phyloP scores from a whole-genome alignment of 2,113 vertebrate species.

The Garra rufa region DNA sequence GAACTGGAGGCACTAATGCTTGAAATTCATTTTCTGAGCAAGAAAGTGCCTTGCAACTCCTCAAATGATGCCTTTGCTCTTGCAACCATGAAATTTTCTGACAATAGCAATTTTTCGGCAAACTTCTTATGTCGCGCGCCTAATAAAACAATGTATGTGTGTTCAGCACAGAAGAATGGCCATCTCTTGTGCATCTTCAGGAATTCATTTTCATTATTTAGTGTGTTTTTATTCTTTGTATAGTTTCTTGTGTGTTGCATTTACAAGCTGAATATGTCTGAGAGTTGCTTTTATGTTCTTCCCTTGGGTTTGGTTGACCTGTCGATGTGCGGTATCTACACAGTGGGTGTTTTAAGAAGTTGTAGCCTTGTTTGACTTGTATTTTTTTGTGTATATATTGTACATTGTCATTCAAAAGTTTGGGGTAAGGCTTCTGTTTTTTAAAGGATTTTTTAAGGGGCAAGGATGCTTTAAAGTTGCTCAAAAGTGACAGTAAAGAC shows the following conservation, averaged over 20 bases:
- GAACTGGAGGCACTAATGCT: slow-evolving; percentile 66
- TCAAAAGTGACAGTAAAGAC: not conserved
- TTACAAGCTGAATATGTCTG: not conserved
- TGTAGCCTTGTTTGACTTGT: not conserved
- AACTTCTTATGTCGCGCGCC: slow-evolving; percentile 9
- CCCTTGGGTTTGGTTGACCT: not conserved
- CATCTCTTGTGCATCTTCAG: not conserved
- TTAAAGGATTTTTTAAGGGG: no score
- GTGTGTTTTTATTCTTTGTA: not conserved
- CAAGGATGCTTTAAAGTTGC: not conserved
- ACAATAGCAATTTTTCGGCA: slow-evolving; percentile 44
- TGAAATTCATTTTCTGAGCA: slow-evolving; percentile 71
- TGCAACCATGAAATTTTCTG: slow-evolving; percentile 51
- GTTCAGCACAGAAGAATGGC: not conserved
- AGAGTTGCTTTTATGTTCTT: not conserved
- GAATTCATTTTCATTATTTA: not conserved
- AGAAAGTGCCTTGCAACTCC: slow-evolving; percentile 5
- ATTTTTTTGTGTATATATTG: not conserved
- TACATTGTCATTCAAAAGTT: not conserved
- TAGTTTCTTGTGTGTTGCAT: not conserved
- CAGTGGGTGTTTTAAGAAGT: not conserved
- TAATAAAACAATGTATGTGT: slow-evolving; percentile 44
- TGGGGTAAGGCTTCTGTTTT: no score
- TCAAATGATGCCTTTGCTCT: slow-evolving; percentile 58
- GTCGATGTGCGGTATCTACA: not conserved